phyloP scores from a whole-genome alignment of 2,888 invertebrate species.

The Parelbella ahira region DNA sequence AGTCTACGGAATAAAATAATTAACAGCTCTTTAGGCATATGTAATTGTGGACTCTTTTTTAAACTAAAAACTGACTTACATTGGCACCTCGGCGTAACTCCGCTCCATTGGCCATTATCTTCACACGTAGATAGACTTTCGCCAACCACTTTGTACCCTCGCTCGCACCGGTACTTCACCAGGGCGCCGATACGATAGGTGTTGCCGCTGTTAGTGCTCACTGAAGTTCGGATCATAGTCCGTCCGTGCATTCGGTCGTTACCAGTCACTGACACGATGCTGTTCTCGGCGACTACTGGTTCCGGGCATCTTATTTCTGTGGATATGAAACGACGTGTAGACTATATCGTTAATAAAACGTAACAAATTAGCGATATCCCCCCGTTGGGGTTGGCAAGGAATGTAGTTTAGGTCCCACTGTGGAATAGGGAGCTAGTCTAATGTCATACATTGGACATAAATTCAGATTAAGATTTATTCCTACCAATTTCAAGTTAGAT shows the following conservation, averaged over 20 bases:
- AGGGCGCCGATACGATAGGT: constrained; percentile 92
- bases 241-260: constrained; percentile 94
- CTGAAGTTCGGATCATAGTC: constrained; percentile 87
- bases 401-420: too few species aligned
- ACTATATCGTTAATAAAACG: too few species aligned
- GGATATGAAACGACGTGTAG: too few species aligned
- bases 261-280: constrained; percentile 92
- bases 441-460: too few species aligned
- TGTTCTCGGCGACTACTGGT: constrained; percentile 90
- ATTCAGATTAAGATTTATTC: too few species aligned
- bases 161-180: constrained; percentile 93
- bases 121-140: constrained; percentile 92
- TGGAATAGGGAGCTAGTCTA: too few species aligned
- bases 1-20: too few species aligned
- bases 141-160: constrained; percentile 93
- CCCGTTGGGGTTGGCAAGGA: too few species aligned
- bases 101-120: constrained; percentile 92
- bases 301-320: constrained; percentile 93
- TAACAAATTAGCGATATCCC: too few species aligned
- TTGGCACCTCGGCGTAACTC: constrained; percentile 89
- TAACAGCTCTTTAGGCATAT: too few species aligned
- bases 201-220: constrained; percentile 84
- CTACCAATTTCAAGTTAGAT: too few species aligned
- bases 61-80: constrained; percentile 82
- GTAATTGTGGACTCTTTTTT: too few species aligned